These are phyloP conservation scores for Labroides dimidiatus DNA, from an alignment of 2,797 vertebrate genomes.

Conservation along the genomic window DNA sequence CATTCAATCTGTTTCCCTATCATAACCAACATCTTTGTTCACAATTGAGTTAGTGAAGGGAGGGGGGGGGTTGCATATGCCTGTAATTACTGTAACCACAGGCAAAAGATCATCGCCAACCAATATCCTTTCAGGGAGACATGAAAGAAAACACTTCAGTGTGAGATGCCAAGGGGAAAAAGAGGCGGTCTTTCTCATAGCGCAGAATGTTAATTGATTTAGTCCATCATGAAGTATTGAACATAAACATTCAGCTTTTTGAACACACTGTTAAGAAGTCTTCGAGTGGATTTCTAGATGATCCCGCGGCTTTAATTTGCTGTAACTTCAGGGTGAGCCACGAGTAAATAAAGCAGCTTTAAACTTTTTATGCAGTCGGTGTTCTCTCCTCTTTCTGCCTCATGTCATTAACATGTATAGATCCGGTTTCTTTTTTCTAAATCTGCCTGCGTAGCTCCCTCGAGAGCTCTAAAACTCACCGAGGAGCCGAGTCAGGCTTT, in stretches of 20 bases:
- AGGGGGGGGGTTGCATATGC: constrained; percentile 68
- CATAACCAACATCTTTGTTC: constrained; percentile 75
- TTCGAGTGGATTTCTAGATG: constrained; percentile 20
- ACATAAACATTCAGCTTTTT: constrained; percentile 63
- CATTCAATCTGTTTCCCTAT: constrained; percentile 81
- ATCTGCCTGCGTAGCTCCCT: constrained; percentile 56
- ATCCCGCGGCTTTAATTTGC: constrained; percentile 13
- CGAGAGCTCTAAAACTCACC: constrained; percentile 65
- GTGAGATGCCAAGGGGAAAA: constrained; percentile 65
- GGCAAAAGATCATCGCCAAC: constrained; percentile 78
- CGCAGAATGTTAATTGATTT: constrained; percentile 73
- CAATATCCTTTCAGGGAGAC: constrained; percentile 70
- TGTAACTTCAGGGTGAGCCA: constrained; percentile 12
- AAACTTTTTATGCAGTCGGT: constrained; percentile 6
- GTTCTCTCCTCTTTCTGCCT: constrained; percentile 32
- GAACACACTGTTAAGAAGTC: constrained; percentile 23
- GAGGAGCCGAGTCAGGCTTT: constrained; percentile 76
- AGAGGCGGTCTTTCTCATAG: constrained; percentile 54
- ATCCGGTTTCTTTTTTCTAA: constrained; percentile 49
- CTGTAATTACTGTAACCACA: constrained; percentile 79
- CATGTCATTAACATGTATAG: constrained; percentile 67
- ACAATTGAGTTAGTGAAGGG: constrained; percentile 68
- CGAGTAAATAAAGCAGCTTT: constrained; percentile 5
- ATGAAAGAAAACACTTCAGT: constrained; percentile 73
- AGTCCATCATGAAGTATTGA: constrained; percentile 53